Evolutionary conservation across 2,888 invertebrate genomes (phyloP).

Genomic region (Heliconius charithonia): DNA sequence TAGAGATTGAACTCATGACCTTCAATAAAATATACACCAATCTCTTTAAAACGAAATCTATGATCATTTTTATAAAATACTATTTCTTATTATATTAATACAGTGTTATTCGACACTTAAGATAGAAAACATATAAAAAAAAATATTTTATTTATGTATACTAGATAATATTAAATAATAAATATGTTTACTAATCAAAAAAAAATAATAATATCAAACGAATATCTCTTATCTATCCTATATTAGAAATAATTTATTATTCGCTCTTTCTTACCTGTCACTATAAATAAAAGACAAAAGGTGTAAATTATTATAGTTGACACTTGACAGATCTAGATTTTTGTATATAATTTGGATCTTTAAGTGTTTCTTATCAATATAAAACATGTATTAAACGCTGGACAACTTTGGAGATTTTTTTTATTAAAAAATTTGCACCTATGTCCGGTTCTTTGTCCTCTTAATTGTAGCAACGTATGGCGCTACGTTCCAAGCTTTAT

Average conservation of each 20-base stretch:
- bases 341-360: not conserved
- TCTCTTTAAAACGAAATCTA: not conserved
- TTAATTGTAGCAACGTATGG: not conserved
- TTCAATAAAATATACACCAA: not conserved
- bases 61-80: not conserved
- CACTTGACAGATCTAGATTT: conserved; percentile 1
- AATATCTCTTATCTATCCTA: not conserved
- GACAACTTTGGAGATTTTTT: not conserved
- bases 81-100: not conserved
- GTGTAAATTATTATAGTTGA: not conserved
- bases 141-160: not conserved
- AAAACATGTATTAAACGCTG: too few relatives aligned
- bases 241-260: conserved; percentile 2
- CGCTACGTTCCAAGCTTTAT: not conserved
- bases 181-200: not conserved
- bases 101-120: not conserved
- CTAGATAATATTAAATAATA: not conserved
- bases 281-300: not conserved
- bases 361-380: not conserved
- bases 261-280: not conserved
- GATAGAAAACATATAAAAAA: not conserved
- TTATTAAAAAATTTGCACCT: not conserved
- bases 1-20: not conserved
- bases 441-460: conserved; percentile 16
- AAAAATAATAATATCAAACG: not conserved